These are phyloP conservation scores for Macrosiphum euphorbiae DNA, from an alignment of 2,888 invertebrate species.

Conservation along the genomic window DNA sequence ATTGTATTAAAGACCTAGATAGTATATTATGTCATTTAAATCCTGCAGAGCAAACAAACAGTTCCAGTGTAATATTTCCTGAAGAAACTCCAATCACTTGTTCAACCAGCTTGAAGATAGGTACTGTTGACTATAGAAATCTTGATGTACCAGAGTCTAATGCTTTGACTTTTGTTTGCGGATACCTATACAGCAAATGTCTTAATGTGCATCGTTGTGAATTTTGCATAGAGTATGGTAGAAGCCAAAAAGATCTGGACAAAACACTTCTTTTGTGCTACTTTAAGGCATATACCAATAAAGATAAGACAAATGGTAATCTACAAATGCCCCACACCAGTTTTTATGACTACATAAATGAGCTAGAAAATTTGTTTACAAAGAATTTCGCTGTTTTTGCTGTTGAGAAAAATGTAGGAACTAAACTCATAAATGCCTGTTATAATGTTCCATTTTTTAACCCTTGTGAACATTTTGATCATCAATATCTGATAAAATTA, in stretches of 20 bases:
- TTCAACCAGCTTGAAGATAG: neutral
- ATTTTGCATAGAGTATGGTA: neutral
- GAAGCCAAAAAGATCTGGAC: neutral
- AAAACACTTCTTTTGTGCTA: neutral
- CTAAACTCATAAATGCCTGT: neutral
- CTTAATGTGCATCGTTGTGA: neutral
- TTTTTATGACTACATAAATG: neutral
- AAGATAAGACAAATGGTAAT: neutral
- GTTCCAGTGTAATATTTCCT: neutral
- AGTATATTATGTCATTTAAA: neutral
- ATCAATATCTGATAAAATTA: neutral
- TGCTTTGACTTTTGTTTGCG: neutral
- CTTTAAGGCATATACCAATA: neutral
- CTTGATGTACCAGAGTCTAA: neutral
- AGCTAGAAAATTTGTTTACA: neutral
- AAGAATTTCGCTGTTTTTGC: neutral
- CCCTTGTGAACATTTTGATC: neutral
- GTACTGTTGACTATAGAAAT: neutral
- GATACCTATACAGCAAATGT: neutral
- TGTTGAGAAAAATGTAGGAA: neutral
- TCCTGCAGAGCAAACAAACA: neutral
- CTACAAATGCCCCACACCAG: neutral
- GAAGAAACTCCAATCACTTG: neutral
- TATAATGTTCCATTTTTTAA: neutral
- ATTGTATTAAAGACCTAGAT: slow-evolving; percentile 10